Conservation (phyloP, 1,140 invertebrate genomes). For the Dendrolimus punctatus region DNA sequence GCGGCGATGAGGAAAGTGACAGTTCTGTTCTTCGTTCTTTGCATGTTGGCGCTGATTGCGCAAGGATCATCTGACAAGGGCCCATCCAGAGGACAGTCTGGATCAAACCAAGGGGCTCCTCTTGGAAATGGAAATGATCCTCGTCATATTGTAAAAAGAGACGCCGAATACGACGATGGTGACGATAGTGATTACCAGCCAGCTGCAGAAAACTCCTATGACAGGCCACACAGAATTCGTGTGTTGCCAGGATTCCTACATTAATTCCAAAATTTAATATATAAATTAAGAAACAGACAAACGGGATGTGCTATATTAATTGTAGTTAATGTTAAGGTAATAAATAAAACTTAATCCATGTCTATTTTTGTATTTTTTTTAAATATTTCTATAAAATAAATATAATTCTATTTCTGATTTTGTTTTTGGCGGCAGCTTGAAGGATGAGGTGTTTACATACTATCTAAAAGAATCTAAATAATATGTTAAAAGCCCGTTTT, state of each 20-base stretch:
- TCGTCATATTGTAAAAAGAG: constrained; percentile 15
- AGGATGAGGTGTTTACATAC: no score
- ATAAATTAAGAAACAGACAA: not conserved
- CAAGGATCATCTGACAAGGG: not conserved
- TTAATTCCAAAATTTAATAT: constrained; percentile 12
- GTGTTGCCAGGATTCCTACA: constrained; percentile 47
- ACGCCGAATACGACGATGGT: constrained; percentile 8
- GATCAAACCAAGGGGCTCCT: not conserved
- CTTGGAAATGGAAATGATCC: not conserved
- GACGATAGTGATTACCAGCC: constrained; percentile 17
- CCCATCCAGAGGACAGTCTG: not conserved
- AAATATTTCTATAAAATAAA: not conserved
- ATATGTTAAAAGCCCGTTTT: no score
- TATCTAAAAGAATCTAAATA: no score
- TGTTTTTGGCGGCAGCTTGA: not conserved
- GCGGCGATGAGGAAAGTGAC: constrained; percentile 10
- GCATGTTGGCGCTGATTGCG: constrained; percentile 5
- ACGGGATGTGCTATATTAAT: constrained; percentile 8
- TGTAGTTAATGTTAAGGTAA: constrained; percentile 1
- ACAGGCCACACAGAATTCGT: constrained; percentile 36
- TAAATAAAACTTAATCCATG: constrained; percentile 11
- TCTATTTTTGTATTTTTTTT: constrained; percentile 5
- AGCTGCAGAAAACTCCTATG: constrained; percentile 28
- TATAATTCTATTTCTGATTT: not conserved
- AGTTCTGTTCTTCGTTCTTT: constrained; percentile 8